Evolutionary conservation across 2,888 invertebrate genomes (phyloP).

Genomic region (Caenorhabditis imperialis): DNA sequence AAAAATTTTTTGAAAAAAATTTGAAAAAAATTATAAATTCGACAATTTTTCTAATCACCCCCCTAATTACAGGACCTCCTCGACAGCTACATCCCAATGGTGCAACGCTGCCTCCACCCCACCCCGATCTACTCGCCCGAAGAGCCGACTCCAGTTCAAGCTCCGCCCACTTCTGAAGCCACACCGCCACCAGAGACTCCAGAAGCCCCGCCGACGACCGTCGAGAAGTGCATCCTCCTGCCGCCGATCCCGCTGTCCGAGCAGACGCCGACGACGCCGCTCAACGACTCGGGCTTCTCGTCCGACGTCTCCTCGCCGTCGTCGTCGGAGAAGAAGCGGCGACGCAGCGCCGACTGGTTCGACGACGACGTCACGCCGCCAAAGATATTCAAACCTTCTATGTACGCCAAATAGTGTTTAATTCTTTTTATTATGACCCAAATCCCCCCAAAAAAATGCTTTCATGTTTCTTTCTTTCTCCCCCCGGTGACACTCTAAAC

Average conservation of each 20-base stretch:
- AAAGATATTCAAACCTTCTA: slow-evolving; percentile 42
- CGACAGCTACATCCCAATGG: slow-evolving; percentile 45
- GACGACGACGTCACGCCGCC: slow-evolving; percentile 44
- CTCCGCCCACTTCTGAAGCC: slow-evolving; percentile 2
- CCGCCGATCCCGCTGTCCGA: slow-evolving; percentile 25
- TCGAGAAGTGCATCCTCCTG: slow-evolving; percentile 5
- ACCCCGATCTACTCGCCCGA: slow-evolving; percentile 22
- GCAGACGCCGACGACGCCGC: slow-evolving; percentile 44
- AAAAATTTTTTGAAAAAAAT: too few relatives aligned
- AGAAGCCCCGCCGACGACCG: not conserved
- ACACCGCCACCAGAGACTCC: not conserved
- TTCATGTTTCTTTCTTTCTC: slow-evolving; percentile 8
- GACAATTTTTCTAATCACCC: not conserved
- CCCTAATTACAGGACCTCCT: slow-evolving; percentile 34
- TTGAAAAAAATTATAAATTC: too few relatives aligned
- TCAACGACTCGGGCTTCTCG: slow-evolving; percentile 62
- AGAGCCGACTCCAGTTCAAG: slow-evolving; percentile 1
- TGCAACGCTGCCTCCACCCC: slow-evolving; percentile 31
- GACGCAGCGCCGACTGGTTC: slow-evolving; percentile 14
- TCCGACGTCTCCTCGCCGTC: slow-evolving; percentile 55
- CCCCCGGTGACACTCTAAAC: slow-evolving; percentile 19
- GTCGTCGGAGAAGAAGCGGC: slow-evolving; percentile 36
- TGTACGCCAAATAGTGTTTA: slow-evolving; percentile 34
- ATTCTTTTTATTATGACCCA: slow-evolving; percentile 13
- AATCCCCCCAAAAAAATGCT: slow-evolving; percentile 8